phyloP scores from a whole-genome alignment of 2,888 invertebrate genomes.

The Eudasyphora cyanicolor region DNA sequence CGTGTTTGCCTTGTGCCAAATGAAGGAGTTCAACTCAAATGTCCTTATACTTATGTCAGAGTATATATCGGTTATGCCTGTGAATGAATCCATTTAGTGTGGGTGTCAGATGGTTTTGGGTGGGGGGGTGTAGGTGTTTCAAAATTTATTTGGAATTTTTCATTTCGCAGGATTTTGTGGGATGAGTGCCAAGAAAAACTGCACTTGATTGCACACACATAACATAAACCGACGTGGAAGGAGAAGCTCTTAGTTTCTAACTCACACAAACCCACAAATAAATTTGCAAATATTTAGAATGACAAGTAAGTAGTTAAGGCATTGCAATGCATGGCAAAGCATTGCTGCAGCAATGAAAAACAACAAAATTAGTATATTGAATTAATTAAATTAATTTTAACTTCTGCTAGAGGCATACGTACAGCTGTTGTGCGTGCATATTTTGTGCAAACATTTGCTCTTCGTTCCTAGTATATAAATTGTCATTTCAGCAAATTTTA shows the following conservation, averaged over 20 bases:
- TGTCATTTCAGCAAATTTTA: neutral
- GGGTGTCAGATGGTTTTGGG: neutral
- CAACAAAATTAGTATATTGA: neutral
- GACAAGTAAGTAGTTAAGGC: neutral
- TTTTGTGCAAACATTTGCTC: neutral
- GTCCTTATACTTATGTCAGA: neutral
- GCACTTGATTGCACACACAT: neutral
- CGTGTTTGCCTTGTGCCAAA: neutral
- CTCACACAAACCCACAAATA: neutral
- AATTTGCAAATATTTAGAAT: neutral
- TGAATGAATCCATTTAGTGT: neutral
- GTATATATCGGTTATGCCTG: neutral
- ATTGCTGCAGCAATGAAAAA: neutral
- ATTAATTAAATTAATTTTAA: slow-evolving; percentile 5
- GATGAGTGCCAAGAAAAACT: slow-evolving; percentile 1
- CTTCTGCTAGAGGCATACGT: neutral
- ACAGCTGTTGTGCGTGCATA: neutral
- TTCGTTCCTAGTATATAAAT: neutral
- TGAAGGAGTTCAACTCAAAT: slow-evolving; percentile 4
- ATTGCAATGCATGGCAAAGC: no score
- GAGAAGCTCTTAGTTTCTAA: no score
- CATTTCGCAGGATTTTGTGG: neutral
- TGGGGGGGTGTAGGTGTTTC: neutral
- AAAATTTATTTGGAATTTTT: neutral
- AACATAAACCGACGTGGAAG: neutral